Conservation (phyloP, 35 echinoderm and acorn worm genomes). For the Patiria miniata region DNA sequence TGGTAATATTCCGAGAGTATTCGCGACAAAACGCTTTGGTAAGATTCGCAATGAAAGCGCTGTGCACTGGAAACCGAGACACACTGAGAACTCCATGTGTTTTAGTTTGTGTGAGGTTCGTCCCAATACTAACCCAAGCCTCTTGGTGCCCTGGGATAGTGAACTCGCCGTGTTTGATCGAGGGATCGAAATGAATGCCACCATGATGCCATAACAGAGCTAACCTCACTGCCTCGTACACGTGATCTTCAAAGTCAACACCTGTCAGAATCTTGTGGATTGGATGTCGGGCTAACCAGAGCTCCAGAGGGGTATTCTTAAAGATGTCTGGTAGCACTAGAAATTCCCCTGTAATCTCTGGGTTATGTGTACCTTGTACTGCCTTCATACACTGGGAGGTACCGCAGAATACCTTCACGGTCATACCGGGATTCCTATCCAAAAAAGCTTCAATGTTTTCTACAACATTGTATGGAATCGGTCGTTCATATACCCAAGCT, state of each 20-base stretch:
- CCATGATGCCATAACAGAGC: not conserved
- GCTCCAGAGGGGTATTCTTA: not conserved
- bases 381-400: constrained; percentile 7
- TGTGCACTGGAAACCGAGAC: not conserved
- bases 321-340: not conserved
- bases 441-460: not conserved
- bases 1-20: not conserved
- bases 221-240: not conserved
- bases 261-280: constrained; percentile 3
- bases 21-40: not conserved
- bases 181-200: not conserved
- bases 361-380: not conserved
- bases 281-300: not conserved
- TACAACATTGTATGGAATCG: not conserved
- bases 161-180: not conserved
- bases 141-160: not conserved
- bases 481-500: not conserved
- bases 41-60: not conserved
- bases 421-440: not conserved
- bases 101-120: not conserved
- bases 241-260: not conserved
- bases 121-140: not conserved
- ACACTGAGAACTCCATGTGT: not conserved
- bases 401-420: not conserved
- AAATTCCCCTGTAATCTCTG: not conserved